These are phyloP conservation scores for Germaria angustata DNA, from an alignment of 2,888 invertebrate species.

Conservation along the genomic window DNA sequence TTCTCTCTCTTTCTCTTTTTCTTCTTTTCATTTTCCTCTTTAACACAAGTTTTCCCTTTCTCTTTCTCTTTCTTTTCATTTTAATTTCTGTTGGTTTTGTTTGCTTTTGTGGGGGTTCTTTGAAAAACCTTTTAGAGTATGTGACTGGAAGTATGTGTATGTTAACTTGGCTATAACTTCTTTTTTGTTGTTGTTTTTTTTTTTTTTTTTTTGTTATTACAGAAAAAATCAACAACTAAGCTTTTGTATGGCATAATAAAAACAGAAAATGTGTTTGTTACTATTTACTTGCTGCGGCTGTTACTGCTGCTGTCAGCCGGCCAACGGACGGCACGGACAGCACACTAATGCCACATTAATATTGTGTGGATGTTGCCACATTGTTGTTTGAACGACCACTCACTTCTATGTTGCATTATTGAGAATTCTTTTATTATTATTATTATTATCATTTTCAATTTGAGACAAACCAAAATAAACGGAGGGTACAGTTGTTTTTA, in stretches of 20 bases:
- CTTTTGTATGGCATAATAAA: not conserved
- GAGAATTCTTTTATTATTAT: conserved; percentile 15
- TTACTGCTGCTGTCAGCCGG: not conserved
- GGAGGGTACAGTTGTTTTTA: conserved; percentile 5
- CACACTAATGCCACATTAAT: not conserved
- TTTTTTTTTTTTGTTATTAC: not conserved
- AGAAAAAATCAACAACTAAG: not conserved
- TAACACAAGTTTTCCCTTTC: conserved; percentile 32
- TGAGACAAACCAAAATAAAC: not conserved
- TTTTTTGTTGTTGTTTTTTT: not conserved
- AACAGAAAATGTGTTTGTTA: conserved; percentile 1
- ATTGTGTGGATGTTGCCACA: conserved; percentile 12
- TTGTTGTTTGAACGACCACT: not conserved
- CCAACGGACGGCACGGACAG: not conserved
- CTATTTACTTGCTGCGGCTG: conserved; percentile 15
- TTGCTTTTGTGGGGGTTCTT: conserved; percentile 9
- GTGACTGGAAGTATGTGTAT: not conserved
- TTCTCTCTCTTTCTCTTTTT: not conserved
- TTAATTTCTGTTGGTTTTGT: not conserved
- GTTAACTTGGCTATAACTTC: conserved; percentile 18
- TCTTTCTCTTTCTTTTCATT: conserved; percentile 11
- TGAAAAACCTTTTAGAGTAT: conserved; percentile 4
- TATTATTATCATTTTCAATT: not conserved
- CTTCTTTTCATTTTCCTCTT: not conserved
- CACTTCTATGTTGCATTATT: conserved; percentile 6